phyloP scores from a whole-genome alignment of 2,888 invertebrate genomes.

The Drosophila putrida region DNA sequence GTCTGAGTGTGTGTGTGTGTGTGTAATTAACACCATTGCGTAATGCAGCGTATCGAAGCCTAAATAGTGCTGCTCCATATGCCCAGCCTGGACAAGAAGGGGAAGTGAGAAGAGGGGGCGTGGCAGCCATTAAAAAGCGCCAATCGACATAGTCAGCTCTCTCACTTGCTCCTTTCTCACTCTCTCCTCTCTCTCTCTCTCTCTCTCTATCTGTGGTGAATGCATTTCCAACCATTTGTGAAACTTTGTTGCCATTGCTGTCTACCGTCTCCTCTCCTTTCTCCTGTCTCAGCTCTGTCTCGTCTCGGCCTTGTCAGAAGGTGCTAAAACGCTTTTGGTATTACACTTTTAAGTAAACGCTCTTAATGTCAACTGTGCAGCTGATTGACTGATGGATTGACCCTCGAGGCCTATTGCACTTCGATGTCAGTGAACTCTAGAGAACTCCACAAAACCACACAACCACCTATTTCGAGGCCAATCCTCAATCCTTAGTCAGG shows the following conservation, averaged over 20 bases:
- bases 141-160: slow-evolving; percentile 25
- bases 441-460: not conserved
- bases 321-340: slow-evolving; percentile 60
- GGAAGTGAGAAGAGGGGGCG: slow-evolving; percentile 35
- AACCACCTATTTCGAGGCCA: slow-evolving; percentile 12
- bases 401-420: slow-evolving; percentile 12
- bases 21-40: slow-evolving; percentile 85
- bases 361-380: slow-evolving; percentile 53
- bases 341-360: slow-evolving; percentile 63
- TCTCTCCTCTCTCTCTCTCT: slow-evolving; percentile 7
- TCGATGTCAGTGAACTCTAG: slow-evolving; percentile 64
- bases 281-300: not conserved
- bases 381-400: slow-evolving; percentile 27
- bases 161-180: slow-evolving; percentile 4
- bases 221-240: slow-evolving; percentile 38
- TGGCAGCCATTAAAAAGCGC: slow-evolving; percentile 69
- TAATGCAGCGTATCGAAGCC: slow-evolving; percentile 85
- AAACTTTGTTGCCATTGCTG: slow-evolving; percentile 53
- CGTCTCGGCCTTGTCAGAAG: slow-evolving; percentile 30
- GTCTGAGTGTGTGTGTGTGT: slow-evolving; percentile 53
- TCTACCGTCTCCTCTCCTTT: not conserved
- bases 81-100: slow-evolving; percentile 43
- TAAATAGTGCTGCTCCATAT: slow-evolving; percentile 82
- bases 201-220: not conserved
- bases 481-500: slow-evolving; percentile 43